Evolutionary conservation across 2,113 vertebrate species (phyloP).

Genomic region (Colossoma macropomum): DNA sequence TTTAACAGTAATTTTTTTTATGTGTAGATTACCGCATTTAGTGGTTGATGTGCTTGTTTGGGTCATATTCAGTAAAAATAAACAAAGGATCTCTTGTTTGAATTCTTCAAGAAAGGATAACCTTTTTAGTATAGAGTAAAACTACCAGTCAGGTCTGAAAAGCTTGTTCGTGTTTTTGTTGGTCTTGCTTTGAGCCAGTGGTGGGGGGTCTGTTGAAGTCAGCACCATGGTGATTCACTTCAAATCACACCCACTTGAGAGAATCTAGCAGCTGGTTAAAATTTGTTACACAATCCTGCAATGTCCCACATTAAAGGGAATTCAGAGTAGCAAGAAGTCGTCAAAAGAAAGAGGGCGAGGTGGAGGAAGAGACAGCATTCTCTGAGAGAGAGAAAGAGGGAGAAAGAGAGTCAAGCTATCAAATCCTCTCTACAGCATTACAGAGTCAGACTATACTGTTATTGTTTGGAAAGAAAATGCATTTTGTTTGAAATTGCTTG

Average conservation of each 20-base stretch:
- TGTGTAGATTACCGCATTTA: not conserved
- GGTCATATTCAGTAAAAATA: not conserved
- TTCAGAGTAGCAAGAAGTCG: conserved; percentile 35
- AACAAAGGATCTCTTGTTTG: not conserved
- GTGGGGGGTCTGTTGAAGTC: conserved; percentile 34
- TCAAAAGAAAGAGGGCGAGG: conserved; percentile 18
- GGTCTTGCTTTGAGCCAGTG: not conserved
- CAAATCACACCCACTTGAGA: conserved; percentile 44
- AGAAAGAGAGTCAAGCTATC: conserved; percentile 5
- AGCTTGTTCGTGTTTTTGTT: conserved; percentile 3
- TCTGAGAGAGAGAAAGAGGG: not conserved
- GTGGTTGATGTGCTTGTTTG: not conserved
- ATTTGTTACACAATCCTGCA: conserved; percentile 52
- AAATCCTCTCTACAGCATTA: conserved; percentile 18
- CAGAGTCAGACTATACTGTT: conserved; percentile 9
- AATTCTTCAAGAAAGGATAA: not conserved
- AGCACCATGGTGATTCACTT: conserved; percentile 39
- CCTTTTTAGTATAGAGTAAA: not conserved
- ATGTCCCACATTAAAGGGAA: conserved; percentile 49
- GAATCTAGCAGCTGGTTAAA: conserved; percentile 54
- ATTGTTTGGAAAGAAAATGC: conserved; percentile 12
- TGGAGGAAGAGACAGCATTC: conserved; percentile 11
- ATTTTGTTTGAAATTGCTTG: conserved; percentile 29
- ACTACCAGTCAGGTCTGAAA: not conserved
- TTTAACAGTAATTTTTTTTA: not conserved